These are phyloP conservation scores for Mystacides longicornis DNA, from an alignment of 2,888 invertebrate species.

Conservation along the genomic window DNA sequence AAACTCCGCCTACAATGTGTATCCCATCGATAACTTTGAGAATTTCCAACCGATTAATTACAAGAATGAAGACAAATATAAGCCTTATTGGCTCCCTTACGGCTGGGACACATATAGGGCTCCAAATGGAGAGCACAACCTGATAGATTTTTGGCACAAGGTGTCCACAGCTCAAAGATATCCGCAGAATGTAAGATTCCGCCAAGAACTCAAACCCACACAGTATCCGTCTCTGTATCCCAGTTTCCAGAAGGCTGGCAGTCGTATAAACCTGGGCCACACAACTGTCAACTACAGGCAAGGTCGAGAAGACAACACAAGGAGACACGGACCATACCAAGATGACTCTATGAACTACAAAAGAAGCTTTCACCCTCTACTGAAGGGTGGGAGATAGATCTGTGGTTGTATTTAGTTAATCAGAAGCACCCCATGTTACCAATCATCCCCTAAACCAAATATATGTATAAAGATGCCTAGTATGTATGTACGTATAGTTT, in stretches of 20 bases:
- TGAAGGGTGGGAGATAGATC: too few species aligned
- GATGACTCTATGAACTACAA: conserved; percentile 22
- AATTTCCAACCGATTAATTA: background rate
- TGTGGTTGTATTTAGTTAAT: too few species aligned
- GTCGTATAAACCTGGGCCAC: conserved; percentile 19
- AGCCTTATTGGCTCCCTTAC: conserved; percentile 14
- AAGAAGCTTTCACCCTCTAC: conserved; percentile 20
- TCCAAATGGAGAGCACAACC: conserved; percentile 14
- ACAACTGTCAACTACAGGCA: conserved; percentile 19
- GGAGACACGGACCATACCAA: conserved; percentile 15
- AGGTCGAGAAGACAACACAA: conserved; percentile 15
- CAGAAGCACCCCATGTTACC: too few species aligned
- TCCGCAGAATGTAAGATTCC: conserved; percentile 17
- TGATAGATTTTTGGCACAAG: conserved; percentile 19
- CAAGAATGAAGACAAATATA: background rate
- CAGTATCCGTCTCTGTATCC: conserved; percentile 17
- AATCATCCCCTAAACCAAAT: too few species aligned
- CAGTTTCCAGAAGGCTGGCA: conserved; percentile 12
- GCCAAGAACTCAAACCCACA: conserved; percentile 12
- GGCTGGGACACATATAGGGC: conserved; percentile 14
- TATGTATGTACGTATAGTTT: too few species aligned
- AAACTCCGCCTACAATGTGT: background rate
- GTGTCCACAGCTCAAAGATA: conserved; percentile 17
- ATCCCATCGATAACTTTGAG: background rate
- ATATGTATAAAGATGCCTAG: too few species aligned